These are phyloP conservation scores for Magallana nippona DNA, from an alignment of 2,888 invertebrate species.

Conservation along the genomic window DNA sequence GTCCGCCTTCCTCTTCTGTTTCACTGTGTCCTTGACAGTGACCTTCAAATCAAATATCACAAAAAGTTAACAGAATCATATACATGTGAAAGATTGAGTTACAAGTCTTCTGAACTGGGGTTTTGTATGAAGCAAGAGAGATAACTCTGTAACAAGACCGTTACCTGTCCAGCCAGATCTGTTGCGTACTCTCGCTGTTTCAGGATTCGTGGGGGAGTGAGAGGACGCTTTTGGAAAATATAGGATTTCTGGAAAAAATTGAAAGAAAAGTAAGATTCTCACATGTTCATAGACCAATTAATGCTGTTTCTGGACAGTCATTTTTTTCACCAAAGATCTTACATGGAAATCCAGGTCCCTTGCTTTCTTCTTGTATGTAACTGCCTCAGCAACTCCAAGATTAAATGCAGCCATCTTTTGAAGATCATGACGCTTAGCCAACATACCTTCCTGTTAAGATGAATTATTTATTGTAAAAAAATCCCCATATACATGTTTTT, in stretches of 20 bases:
- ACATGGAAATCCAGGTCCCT: constrained; percentile 75
- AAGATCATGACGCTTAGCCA: constrained; percentile 74
- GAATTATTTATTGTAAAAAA: background rate
- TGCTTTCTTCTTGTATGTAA: constrained; percentile 70
- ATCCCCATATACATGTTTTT: background rate
- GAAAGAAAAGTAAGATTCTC: constrained; percentile 34
- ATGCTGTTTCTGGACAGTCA: background rate
- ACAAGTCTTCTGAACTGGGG: background rate
- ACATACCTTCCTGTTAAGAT: constrained; percentile 70
- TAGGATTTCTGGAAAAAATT: constrained; percentile 75
- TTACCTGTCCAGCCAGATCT: constrained; percentile 76
- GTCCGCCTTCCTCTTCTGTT: constrained; percentile 72
- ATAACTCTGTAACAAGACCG: constrained; percentile 2
- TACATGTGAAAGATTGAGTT: background rate
- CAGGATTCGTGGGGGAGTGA: constrained; percentile 77
- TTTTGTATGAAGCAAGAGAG: background rate
- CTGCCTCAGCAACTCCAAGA: constrained; percentile 78
- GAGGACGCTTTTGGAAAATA: constrained; percentile 77
- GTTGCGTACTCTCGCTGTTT: constrained; percentile 76
- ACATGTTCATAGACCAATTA: background rate
- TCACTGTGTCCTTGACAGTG: constrained; percentile 64
- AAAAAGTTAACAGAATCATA: background rate
- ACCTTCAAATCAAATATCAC: constrained; percentile 63
- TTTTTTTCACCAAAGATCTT: constrained; percentile 42
- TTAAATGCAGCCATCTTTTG: constrained; percentile 80